Base-by-base conservation (phyloP, 2,797 vertebrate genomes). In the Acrocephalus scirpaceus region DNA sequence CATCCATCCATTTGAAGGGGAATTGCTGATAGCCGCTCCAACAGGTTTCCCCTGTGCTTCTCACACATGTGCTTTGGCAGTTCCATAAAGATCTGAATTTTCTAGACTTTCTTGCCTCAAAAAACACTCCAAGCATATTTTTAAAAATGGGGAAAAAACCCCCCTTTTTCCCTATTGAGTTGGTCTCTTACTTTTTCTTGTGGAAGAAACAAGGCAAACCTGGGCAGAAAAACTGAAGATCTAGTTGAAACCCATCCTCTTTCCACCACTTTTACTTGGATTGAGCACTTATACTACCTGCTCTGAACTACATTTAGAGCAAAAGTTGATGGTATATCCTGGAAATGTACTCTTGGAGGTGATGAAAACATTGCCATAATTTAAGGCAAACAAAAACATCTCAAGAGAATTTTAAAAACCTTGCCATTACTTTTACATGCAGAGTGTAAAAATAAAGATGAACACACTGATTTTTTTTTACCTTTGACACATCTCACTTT, bases 121-220 rank as follows among this genome's bases (percentile, higher is more conserved):
- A 66, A 92, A 91, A 3, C 3, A n/a, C 20, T 5, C 18, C 3
- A 7, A 80, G 4, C 40, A 42, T 17, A 44, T 50, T 30, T n/a
- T 6, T 0, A 57, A 61, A 44, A 32, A 23, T 8, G 5, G 29
- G 3, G 13, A 13, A 36, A 27, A n/a, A 34, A 29, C 8, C 6
- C 12, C 10, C 8, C n/a, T 69, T 65, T 64, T 73, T 85, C 32
- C 58, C 36, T 50, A 6, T n/a, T 9, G 51, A 4, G 7, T 26
- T 42, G 22, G 27, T 34, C 30, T 61, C 32, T 30, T 56, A 10
- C 7, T 69, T 76, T 40, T 80, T 38, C n/a, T 65, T 42, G 27
- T 16, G 26, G 51, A 86, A 89, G 60, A 78, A 83, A 67, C 9
- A 57, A 72, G 38, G 48, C 17, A 34, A 78, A 16, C 3, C 36